Evolutionary conservation across 2,113 vertebrate genomes (phyloP), one percentile per base, ranked within the genome.

Genomic region (Dasypus novemcinctus): DNA sequence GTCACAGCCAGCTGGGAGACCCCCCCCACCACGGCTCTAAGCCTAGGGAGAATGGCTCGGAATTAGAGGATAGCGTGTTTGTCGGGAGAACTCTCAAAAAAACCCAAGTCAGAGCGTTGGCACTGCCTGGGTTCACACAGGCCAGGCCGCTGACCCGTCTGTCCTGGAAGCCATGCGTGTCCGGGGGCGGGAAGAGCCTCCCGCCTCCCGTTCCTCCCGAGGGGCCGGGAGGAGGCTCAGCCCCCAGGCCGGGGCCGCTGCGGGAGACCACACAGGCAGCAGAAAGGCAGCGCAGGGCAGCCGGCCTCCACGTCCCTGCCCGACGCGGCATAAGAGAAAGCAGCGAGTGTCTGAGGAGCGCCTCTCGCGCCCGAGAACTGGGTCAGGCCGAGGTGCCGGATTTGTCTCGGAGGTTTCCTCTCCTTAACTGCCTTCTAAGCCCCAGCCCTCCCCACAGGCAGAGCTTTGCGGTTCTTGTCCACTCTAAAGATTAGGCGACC

Each of bases 401-500:
- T 99, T 99, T 97, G 97, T 98, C 98, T 98, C 98, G 97, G 98
- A 94, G 98, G 98, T 96, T 98, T 97, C 97, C 98, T 97, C 98
- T 98, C 97, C 98, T 98, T 98, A 96, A 96, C 95, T 97, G 97
- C 97, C 92, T 88, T 93, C 97, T 98, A 98, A 98, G 97, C 96
- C 41, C 98, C 98, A 98, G 98, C 98, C 98, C 98, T 97, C 94
- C 96, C 97, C 97, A 95, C 98, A 99, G 98, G 99, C 98, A 97
- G 98, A 96, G 97, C 95, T 98, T 98, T 98, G 97, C 94, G 98
- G 46, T 97, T 98, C 98, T 98, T 98, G 98, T 98, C 98, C 98
- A 98, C 98, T 99, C 98, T 98, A 98, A 96, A 98, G 98, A 98
- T 99, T 99, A 98, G 98, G 98, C 90, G 97, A 98, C 97, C 97